Conservation (phyloP, 2,113 vertebrate species). For the Myotis lucifugus region DNA sequence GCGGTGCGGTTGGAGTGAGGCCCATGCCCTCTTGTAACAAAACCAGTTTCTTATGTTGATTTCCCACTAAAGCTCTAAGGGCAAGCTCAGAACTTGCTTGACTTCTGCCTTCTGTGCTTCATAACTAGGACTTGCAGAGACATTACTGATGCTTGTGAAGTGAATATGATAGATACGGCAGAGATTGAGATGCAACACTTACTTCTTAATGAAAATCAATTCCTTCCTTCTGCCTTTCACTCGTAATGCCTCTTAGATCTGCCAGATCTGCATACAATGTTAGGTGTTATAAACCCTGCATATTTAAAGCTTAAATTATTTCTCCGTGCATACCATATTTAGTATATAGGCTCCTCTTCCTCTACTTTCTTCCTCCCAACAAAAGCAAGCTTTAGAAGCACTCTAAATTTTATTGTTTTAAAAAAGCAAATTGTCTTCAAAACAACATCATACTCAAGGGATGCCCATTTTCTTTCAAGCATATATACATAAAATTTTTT, state of each 20-base stretch:
- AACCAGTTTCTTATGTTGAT: not conserved
- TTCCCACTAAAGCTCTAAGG: not conserved
- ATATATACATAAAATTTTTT: constrained; percentile 37
- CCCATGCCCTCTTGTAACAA: not conserved
- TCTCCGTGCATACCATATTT: not conserved
- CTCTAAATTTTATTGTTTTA: not conserved
- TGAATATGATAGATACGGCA: not conserved
- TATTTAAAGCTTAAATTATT: constrained; percentile 1
- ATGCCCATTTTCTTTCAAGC: constrained; percentile 58
- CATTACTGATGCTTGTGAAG: not conserved
- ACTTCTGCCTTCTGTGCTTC: not conserved
- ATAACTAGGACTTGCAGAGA: not conserved
- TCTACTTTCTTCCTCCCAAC: not conserved
- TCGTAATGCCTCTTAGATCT: not conserved
- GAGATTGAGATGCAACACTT: not conserved
- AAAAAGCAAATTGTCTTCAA: constrained; percentile 42
- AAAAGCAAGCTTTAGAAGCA: constrained; percentile 11
- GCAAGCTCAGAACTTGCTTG: not conserved
- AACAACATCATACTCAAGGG: constrained; percentile 25
- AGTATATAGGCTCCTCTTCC: not conserved
- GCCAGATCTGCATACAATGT: not conserved
- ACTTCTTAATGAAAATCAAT: not conserved
- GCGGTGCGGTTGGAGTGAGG: not conserved
- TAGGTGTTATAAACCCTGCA: not conserved
- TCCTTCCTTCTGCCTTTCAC: not conserved